These are phyloP conservation scores for Dermatophagoides farinae DNA, from an alignment of 1,140 invertebrate species.

Conservation along the genomic window DNA sequence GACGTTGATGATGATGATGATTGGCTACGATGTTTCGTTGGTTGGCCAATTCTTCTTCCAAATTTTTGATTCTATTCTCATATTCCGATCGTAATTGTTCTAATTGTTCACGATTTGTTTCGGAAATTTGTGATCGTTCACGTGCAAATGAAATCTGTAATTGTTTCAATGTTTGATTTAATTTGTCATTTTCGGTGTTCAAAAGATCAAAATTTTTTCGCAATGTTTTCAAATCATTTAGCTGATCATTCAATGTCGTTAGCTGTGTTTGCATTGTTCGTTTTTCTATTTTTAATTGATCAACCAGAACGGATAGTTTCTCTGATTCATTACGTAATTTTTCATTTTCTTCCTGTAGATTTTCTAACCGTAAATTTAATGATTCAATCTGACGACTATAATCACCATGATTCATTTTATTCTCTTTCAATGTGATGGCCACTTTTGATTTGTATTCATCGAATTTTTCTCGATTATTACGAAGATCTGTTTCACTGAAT, in stretches of 20 bases:
- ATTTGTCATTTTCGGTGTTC: too few relatives aligned
- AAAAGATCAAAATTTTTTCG: too few relatives aligned
- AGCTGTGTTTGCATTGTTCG: too few relatives aligned
- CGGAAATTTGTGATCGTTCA: too few relatives aligned
- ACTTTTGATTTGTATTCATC: conserved; percentile 12
- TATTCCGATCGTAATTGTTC: background rate
- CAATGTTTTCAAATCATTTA: too few relatives aligned
- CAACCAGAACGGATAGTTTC: background rate
- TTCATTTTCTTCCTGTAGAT: background rate
- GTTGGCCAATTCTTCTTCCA: conserved; percentile 1
- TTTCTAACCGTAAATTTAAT: background rate
- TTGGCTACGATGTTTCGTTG: background rate
- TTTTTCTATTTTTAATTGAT: background rate
- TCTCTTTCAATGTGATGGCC: conserved; percentile 6
- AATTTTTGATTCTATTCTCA: conserved; percentile 3
- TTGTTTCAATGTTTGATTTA: background rate
- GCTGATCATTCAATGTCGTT: too few relatives aligned
- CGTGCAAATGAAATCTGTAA: too few relatives aligned
- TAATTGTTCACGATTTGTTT: background rate
- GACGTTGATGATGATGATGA: background rate
- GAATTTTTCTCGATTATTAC: conserved; percentile 2
- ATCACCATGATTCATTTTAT: conserved; percentile 2
- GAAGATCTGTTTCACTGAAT: conserved; percentile 1
- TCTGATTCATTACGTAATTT: background rate
- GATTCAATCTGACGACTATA: background rate